Conservation (phyloP, 2,888 invertebrate genomes). For the Acronicta leporina region DNA sequence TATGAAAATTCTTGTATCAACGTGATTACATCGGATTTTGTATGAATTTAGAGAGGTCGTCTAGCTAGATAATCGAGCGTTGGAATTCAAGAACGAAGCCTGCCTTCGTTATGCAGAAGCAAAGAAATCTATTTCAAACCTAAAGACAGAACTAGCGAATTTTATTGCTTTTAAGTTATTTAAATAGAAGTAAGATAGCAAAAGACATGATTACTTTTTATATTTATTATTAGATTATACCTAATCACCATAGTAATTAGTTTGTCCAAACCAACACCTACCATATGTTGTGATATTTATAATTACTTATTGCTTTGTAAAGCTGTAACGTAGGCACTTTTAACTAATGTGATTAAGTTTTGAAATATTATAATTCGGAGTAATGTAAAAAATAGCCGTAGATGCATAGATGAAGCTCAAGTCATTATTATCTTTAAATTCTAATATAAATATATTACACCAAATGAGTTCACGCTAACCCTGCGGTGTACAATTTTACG, state of each 20-base stretch:
- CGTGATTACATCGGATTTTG: constrained; percentile 53
- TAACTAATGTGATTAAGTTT: constrained; percentile 49
- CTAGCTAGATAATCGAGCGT: constrained; percentile 34
- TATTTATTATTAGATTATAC: constrained; percentile 70
- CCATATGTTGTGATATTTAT: constrained; percentile 75
- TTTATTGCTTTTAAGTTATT: constrained; percentile 71
- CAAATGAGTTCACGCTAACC: constrained; percentile 61
- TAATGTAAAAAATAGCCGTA: constrained; percentile 66
- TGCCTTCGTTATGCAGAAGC: constrained; percentile 34
- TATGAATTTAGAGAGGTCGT: constrained; percentile 44
- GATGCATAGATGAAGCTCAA: constrained; percentile 82
- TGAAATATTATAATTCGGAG: constrained; percentile 55
- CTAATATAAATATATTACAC: constrained; percentile 60
- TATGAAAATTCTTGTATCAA: constrained; percentile 64
- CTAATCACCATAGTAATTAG: constrained; percentile 72
- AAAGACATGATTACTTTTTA: constrained; percentile 76
- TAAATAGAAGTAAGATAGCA: constrained; percentile 68
- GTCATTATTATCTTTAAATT: constrained; percentile 74
- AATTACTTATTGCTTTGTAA: constrained; percentile 61
- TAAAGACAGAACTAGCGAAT: constrained; percentile 78
- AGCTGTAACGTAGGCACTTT: constrained; percentile 51
- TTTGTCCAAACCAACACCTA: constrained; percentile 67
- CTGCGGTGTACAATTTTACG: constrained; percentile 48
- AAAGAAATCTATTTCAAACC: constrained; percentile 85
- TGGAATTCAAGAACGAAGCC: constrained; percentile 26